phyloP scores from a whole-genome alignment of 1,140 invertebrate species.

The Phymorhynchus buccinoides region DNA sequence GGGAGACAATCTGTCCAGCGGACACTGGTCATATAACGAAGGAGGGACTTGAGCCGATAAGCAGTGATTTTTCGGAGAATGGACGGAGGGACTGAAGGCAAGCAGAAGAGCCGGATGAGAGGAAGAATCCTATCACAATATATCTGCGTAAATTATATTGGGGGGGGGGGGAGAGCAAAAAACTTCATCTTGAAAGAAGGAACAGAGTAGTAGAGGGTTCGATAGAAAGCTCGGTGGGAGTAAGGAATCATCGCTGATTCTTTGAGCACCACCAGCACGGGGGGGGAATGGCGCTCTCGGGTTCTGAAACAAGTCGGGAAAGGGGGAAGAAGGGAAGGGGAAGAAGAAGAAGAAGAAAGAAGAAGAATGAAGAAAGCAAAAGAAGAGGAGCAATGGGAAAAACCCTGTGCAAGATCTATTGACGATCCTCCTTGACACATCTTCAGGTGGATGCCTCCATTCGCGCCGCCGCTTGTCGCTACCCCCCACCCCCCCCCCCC shows the following conservation, averaged over 20 bases:
- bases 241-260: neutral
- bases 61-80: too few species aligned
- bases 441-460: constrained; percentile 30
- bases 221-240: too few species aligned
- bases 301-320: too few species aligned
- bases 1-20: constrained; percentile 40
- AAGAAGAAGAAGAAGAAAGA: neutral
- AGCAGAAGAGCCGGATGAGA: neutral
- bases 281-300: too few species aligned
- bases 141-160: constrained; percentile 52
- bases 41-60: too few species aligned
- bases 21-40: constrained; percentile 42
- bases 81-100: too few species aligned
- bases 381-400: neutral
- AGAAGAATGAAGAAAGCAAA: neutral
- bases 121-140: constrained; percentile 36
- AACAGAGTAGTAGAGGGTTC: neutral
- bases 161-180: too few species aligned
- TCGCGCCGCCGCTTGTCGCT: neutral
- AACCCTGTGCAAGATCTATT: constrained; percentile 21
- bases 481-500: neutral
- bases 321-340: neutral
- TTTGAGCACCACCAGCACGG: neutral
- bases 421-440: constrained; percentile 11
- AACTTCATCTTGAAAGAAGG: constrained; percentile 31